Base-by-base conservation (phyloP, 2,113 vertebrate species). In the Ceuthmochares aereus region DNA sequence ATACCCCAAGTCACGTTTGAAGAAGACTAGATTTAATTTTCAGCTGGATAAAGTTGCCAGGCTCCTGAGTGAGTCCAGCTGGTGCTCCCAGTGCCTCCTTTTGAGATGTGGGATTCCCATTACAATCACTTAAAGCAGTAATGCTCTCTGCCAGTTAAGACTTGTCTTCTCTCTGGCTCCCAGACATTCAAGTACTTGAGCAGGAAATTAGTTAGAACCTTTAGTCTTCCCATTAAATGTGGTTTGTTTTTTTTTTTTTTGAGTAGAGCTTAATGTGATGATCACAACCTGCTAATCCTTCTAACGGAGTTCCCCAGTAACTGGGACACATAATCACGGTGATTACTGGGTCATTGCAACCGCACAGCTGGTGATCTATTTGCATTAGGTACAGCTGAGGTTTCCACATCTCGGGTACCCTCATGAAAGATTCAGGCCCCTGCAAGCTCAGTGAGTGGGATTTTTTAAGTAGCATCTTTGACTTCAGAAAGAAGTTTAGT, bases 271-370 rank as follows among this genome's bases (percentile, higher is more conserved):
- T 95, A 96, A 68, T 12, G 82, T 93, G 88, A 73, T 0, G 34
- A 96, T 92, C 79, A 45, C 2, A 1, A 77, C 72, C 54, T 47
- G 72, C 36, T 96, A 90, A 95, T 97, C 95, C 82, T 56, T 83
- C 55, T 30, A 74, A 78, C 72, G 36, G 87, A 59, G 84, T 47
- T 42, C 42, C 37, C 42, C 29, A n/a, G 84, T 93, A 96, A 94
- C 84, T 91, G 84, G 96, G 92, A 91, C 93, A 95, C 34, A 14
- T 67, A 83, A 93, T 97, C 83, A 37, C 0, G 4, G 27, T 70
- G 90, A 84, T 96, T 97, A 93, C 91, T 94, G 93, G 89, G 89
- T 95, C 82, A 93, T 5, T 85, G 92, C 63, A 83, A 16, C 82
- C 0, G 8, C 96, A 83, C 95, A 96, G 85, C 93, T 97, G 96